Base-by-base conservation (phyloP, 2,888 invertebrate genomes). In the Periphyllus acericola region DNA sequence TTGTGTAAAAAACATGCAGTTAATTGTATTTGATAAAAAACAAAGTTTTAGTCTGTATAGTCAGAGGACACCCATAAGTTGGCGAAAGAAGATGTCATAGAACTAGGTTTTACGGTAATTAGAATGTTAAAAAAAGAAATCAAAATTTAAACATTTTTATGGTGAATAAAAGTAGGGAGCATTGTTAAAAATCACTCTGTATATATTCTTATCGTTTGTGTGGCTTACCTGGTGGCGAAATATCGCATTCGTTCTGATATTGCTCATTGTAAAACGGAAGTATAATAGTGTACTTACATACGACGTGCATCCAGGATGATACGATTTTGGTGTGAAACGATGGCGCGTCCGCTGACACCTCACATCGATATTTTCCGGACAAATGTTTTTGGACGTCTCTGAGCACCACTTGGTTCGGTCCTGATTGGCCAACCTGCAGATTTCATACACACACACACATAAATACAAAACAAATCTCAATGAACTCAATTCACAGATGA, bases 281-380 rank as follows among this genome's bases (percentile, higher is more conserved):
- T 21, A 55, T 11, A 55, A 60, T 34, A 36, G n/a, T 55, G 36
- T 82, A 94, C 94, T 95, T 92, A 95, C 95, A 94, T 89, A 95
- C 94, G 89, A 95, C 95, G 92, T 95, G 94, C 92, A 95, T 93
- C 90, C 94, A 94, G 75, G 94, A 94, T 55, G 94, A 93, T 80
- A 94, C 94, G 90, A 94, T 93, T 90, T 93, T 93, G 0, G 95
- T 95, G 91, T 94, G 94, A 92, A 95, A 95, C 90, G 94, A 94
- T 29, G 95, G 95, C 4, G 94, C 93, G 91, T 96, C 95, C 0
- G 95, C 94, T 0, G 95, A 95, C 25, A 95, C 95, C 91, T 95
- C 95, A 91, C 96, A 95, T 80, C 94, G 94, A 91, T 95, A 96
- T 90, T 94, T 93, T n/a, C 95, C 95, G 14, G 95, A 94, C 92